Base-by-base conservation (phyloP, 1,140 invertebrate genomes). In the Cydia strobilella region DNA sequence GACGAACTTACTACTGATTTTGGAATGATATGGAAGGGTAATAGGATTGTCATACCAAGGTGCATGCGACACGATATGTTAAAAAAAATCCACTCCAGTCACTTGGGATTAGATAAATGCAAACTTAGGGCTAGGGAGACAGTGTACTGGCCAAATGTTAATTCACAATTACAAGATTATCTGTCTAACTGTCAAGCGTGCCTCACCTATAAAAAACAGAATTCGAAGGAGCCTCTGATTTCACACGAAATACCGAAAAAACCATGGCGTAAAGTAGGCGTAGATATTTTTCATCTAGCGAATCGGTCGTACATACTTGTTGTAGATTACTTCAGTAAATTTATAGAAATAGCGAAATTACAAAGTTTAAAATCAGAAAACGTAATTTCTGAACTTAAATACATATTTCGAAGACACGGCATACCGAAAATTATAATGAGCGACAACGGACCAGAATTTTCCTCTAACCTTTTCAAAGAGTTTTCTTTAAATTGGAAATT, bases 401-500 rank as follows among this genome's bases (percentile, higher is more conserved):
- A 51, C 12, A 82, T 87, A 6, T 92, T 93, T 79, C 74, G 87
- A 7, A 76, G 77, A 45, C 86, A 87, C 79, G 92, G 91, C 3
- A 75, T 93, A 54, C 91, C 90, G 5, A 66, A 85, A 27, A 78
- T 79, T 31, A 51, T 93, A 7, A 85, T 93, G 27, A 86, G 86
- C 0, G 93, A 94, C 75, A 89, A 90, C 76, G 87, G 86, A 42
- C 81, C 87, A 15, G 81, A 91, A 66, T 94, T 94, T 76, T 84
- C 81, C 12, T 89, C 84, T 15, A 48, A 79, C 65, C 83, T 92
- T 78, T 94, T 94, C 75, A 73, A 75, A 78, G 54, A 76, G 0
- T 94, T 94, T 80, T 76, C 84, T 62, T 79, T 72, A 74, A 59
- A 84, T 71, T 93, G 90, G 84, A 82, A 86, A 7, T 89, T 93